These are phyloP conservation scores for Epistrophella euchroma DNA, from an alignment of 2,888 invertebrate species.

Conservation along the genomic window DNA sequence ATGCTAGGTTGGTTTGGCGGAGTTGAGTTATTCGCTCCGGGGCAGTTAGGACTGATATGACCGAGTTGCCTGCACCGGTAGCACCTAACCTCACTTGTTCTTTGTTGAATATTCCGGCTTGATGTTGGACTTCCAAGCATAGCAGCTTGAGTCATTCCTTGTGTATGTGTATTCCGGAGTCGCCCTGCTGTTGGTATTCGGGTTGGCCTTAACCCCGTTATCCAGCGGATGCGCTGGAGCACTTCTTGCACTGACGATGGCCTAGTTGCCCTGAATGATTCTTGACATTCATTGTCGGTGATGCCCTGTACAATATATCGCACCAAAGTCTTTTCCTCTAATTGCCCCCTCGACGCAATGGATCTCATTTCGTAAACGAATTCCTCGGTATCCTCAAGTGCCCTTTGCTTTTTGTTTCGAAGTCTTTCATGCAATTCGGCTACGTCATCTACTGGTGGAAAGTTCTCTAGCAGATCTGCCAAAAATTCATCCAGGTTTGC, in stretches of 20 bases:
- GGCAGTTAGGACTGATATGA: background rate
- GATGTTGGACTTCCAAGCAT: background rate
- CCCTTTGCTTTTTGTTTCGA: background rate
- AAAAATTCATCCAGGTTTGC: background rate
- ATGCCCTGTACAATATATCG: slow-evolving; percentile 1
- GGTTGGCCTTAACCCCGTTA: background rate
- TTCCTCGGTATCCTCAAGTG: no score
- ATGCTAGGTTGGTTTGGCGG: background rate
- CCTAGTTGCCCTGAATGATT: background rate
- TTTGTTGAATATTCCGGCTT: background rate
- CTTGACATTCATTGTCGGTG: background rate
- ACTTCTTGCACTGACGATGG: background rate
- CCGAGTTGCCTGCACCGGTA: background rate
- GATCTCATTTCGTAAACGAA: slow-evolving; percentile 12
- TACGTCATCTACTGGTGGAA: background rate
- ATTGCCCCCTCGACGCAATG: background rate
- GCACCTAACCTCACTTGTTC: background rate
- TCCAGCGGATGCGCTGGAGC: background rate
- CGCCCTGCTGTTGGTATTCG: background rate
- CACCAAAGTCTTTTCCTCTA: background rate
- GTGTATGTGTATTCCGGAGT: background rate
- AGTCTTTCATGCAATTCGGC: background rate
- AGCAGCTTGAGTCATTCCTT: background rate
- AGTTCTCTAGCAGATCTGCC: background rate
- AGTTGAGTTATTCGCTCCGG: background rate